Evolutionary conservation across 2,888 invertebrate genomes (phyloP).

Genomic region (Eurytoma californica): DNA sequence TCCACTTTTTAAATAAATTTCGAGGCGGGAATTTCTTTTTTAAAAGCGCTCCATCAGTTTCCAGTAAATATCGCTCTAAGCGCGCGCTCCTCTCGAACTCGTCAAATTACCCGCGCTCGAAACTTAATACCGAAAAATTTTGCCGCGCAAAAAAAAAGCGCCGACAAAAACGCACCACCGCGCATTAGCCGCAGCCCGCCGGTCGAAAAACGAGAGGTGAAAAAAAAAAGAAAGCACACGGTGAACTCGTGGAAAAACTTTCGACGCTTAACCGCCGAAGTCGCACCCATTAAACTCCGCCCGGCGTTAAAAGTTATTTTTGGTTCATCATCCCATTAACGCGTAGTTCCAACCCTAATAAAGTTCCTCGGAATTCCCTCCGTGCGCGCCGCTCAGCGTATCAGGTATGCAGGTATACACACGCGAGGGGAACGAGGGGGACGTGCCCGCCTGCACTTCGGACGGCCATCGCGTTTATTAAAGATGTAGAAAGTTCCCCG

Average conservation of each 20-base stretch:
- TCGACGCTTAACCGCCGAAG: slow-evolving; percentile 15
- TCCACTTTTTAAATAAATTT: no score
- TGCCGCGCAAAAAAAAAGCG: neutral
- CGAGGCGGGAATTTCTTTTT: neutral
- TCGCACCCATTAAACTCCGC: slow-evolving; percentile 43
- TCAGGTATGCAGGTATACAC: slow-evolving; percentile 45
- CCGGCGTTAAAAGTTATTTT: slow-evolving; percentile 49
- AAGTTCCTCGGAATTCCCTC: slow-evolving; percentile 26
- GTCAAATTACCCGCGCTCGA: neutral
- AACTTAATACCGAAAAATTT: slow-evolving; percentile 33
- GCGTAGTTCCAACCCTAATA: slow-evolving; percentile 36
- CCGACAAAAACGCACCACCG: neutral
- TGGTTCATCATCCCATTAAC: slow-evolving; percentile 51
- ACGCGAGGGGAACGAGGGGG: neutral
- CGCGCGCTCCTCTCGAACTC: no score
- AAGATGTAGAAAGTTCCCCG: slow-evolving; percentile 62
- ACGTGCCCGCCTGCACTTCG: neutral
- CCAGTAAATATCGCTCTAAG: neutral
- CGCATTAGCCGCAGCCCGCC: neutral
- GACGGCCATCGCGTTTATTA: slow-evolving; percentile 56
- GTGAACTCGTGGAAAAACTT: slow-evolving; percentile 1
- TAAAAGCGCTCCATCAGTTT: neutral
- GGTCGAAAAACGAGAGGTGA: neutral
- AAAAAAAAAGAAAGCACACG: neutral
- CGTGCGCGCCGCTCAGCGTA: neutral